Percentiles rank a stretch among this genome's conserved stretches.
Evolutionary conservation across 1,140 invertebrate species (phyloP).

Genomic region (Teleogryllus occipitalis): DNA sequence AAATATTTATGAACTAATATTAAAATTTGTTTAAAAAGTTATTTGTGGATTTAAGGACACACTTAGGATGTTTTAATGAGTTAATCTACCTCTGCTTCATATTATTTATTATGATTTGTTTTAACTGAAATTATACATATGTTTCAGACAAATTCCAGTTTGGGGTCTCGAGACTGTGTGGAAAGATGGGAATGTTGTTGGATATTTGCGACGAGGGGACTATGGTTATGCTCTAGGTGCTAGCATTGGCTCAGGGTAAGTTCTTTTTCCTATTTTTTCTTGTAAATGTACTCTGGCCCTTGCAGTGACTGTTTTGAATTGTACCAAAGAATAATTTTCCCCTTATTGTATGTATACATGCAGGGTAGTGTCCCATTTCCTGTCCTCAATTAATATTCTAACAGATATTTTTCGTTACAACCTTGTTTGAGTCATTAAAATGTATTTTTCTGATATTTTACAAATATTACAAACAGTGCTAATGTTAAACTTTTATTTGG

Average conservation of each 20-base stretch:
- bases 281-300: not conserved
- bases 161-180: conserved; percentile 79
- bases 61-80: too few species aligned
- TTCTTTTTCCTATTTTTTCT: not conserved
- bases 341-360: not conserved
- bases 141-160: conserved; percentile 52
- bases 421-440: too few species aligned
- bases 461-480: too few species aligned
- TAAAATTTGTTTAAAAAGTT: too few species aligned
- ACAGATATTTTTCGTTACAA: too few species aligned
- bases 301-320: not conserved
- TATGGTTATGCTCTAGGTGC: conserved; percentile 64
- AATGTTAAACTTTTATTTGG: too few species aligned
- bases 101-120: too few species aligned
- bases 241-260: conserved; percentile 58
- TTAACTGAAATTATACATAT: not conserved
- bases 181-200: conserved; percentile 64
- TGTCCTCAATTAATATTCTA: too few species aligned
- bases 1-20: too few species aligned
- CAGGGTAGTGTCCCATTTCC: not conserved
- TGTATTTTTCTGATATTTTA: too few species aligned
- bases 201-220: conserved; percentile 70
- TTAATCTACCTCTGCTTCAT: too few species aligned
- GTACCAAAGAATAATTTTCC: not conserved
- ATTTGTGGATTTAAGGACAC: too few species aligned